Base-by-base conservation (phyloP, 2,888 invertebrate species). In the Sabatieria punctata region DNA sequence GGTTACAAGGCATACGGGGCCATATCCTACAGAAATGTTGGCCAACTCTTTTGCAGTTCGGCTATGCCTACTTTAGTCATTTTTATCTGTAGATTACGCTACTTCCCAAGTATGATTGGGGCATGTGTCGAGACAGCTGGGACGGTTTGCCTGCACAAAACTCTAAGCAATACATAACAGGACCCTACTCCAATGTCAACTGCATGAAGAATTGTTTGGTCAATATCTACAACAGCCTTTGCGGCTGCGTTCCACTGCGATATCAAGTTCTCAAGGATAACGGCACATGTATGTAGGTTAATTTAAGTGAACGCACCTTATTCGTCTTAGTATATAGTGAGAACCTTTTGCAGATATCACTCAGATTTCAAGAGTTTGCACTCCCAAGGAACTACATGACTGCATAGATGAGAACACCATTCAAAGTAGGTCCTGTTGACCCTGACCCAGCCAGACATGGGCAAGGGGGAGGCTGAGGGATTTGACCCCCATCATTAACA, bases 61-160 rank as follows among this genome's bases (percentile, higher is more conserved):
- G 6, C 37, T n/a, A 11, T 37, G 19, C 18, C 33, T 33, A 11
- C n/a, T 11, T n/a, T 33, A 13, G n/a, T 13, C n/a, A 33, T 33
- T 18, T 22, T 21, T 18, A 41, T 15, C 43, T 53, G 45, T 40
- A 57, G 54, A 51, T 56, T n/a, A 49, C 54, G 2, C 48, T 54
- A 1, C 43, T 58, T n/a, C 51, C 52, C 15, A 45, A 49, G 30
- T 38, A 46, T 22, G 52, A 57, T 38, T 58, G 58, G 57, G 58
- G 58, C 15, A 44, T 52, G 4, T 58, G 58, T 39, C 49, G 51
- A 25, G 43, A 24, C n/a, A 36, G 35, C 24, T 51, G 51, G 54
- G 40, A 48, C 25, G n/a, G n/a, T n/a, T n/a, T n/a, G n/a, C n/a
- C n/a, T n/a, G n/a, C n/a, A n/a, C n/a, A n/a, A n/a, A 21, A 38